phyloP scores from a whole-genome alignment of 2,113 vertebrate genomes.

The Salvelinus sp. region DNA sequence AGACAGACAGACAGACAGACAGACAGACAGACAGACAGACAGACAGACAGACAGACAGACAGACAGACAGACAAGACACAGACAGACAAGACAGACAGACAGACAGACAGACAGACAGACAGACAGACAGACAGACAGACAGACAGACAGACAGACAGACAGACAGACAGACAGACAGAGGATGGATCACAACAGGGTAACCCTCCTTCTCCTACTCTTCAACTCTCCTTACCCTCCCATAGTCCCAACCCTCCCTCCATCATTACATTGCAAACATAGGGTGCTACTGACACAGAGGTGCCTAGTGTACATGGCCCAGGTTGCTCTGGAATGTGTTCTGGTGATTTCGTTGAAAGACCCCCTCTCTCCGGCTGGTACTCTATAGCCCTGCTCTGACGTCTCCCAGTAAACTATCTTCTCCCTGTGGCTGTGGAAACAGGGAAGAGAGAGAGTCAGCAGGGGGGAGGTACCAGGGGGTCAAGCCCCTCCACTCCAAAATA shows the following conservation, averaged over 20 bases:
- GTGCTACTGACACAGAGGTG: constrained; percentile 12
- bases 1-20: too few relatives aligned
- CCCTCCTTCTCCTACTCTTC: neutral
- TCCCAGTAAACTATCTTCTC: neutral
- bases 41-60: too few relatives aligned
- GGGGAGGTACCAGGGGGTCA: neutral
- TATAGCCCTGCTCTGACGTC: neutral
- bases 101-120: neutral
- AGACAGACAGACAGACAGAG: too few relatives aligned
- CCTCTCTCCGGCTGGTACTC: constrained; percentile 12
- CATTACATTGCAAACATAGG: neutral
- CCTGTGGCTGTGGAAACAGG: neutral
- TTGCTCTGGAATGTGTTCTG: neutral
- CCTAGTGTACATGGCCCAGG: neutral
- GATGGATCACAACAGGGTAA: neutral
- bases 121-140: too few relatives aligned
- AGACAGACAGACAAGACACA: neutral
- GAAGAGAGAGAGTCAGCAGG: neutral
- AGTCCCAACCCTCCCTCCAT: neutral
- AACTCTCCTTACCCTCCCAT: neutral
- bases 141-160: too few relatives aligned
- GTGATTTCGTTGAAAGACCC: constrained; percentile 3
- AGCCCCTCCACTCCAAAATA: neutral
- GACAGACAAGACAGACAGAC: neutral
- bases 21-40: too few relatives aligned